A percentile compares a stretch with the other conserved stretches of the same genome.
phyloP scores from a whole-genome alignment of 2,113 vertebrate species.

The Myrmecophaga tridactyla region DNA sequence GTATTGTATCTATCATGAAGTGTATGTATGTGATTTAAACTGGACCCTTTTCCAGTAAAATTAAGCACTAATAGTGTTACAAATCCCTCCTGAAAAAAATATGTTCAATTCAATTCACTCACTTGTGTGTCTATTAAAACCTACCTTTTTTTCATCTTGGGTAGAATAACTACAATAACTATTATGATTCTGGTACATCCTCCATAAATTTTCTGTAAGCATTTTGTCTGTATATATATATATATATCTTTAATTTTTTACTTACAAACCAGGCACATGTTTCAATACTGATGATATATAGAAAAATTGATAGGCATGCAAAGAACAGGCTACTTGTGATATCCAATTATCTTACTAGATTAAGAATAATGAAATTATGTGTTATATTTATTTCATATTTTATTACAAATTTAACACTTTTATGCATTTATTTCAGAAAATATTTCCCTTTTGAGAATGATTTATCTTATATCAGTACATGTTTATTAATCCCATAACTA shows the following conservation, averaged over 20 bases:
- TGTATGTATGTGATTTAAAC: background rate
- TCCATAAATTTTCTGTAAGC: background rate
- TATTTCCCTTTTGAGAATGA: background rate
- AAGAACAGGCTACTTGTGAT: too few relatives aligned
- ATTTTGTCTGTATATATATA: background rate
- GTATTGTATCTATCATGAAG: too few relatives aligned
- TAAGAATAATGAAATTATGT: too few relatives aligned
- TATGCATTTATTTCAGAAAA: too few relatives aligned
- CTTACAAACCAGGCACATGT: accelerated
- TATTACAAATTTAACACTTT: too few relatives aligned
- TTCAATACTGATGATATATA: background rate
- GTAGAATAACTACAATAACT: background rate
- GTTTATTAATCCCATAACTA: too few relatives aligned
- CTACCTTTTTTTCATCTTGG: too few relatives aligned
- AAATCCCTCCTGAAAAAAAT: background rate
- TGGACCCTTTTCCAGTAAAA: background rate
- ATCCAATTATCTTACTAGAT: too few relatives aligned
- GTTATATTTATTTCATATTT: background rate
- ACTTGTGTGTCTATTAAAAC: too few relatives aligned
- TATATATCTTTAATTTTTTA: background rate
- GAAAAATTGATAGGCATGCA: background rate
- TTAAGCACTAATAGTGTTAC: background rate
- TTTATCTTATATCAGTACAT: background rate
- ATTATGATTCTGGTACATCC: background rate
- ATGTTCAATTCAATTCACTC: too few relatives aligned